Base-by-base conservation (phyloP, 2,113 vertebrate species). In the Oenanthe melanoleuca region DNA sequence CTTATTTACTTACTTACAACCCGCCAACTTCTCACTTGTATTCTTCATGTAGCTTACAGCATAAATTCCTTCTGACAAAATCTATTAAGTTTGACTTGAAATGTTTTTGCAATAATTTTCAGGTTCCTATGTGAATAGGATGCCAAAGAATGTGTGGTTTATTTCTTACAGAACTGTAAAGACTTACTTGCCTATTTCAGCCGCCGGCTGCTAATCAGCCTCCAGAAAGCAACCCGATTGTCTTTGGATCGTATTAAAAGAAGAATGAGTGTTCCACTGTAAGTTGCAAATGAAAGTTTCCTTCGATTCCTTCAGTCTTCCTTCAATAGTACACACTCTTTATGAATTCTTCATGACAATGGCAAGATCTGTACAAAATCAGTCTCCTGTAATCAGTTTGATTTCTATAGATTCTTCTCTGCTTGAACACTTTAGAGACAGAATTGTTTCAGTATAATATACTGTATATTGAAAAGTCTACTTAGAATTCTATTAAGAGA, bases 201-300 rank as follows among this genome's bases (percentile, higher is more conserved):
- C 80, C 94, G 97, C 81, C 98, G 98, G 70, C 92, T 99, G 69
- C 87, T 98, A 28, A 94, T 98, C 67, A 98, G 98, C 82, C 97
- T 99, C 55, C 97, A 98, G 90, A 98, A 97, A 97, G 94, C 98
- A 38, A 98, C 98, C 21, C 95, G 86, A 6, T 64, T 98, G 42
- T 98, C 99, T 93, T 93, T 99, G 95, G 97, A 98, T 67, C 97
- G 95, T 38, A 93, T 99, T 94, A 98, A 97, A 96, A 98, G 63
- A 93, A 98, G 98, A 97, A 96, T 98, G 93, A 97, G 92, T 90
- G 73, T 97, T 92, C 71, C 93, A 80, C 95, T 77, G 98, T 98
- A 97, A 98, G 98, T 97, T 88, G 63, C 23, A 94, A 90, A 85
- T 65, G 28, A 37, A 82, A 69, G 33, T 75, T 73, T 64, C 25